These are phyloP conservation scores for Sakesphorus luctuosus DNA, from an alignment of 2,113 vertebrate genomes.

Conservation along the genomic window DNA sequence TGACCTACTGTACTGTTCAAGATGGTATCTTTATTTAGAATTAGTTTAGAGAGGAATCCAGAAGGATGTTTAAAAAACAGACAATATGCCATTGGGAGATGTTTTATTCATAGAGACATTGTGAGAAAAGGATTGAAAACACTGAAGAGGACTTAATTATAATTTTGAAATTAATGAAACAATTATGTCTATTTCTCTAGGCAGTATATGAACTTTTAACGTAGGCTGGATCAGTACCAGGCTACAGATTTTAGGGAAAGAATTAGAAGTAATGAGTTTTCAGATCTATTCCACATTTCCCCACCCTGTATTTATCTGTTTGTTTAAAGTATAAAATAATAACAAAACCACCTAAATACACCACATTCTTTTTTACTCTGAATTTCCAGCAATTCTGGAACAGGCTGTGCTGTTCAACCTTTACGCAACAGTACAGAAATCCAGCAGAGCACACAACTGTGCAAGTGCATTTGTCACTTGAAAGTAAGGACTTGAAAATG, in stretches of 20 bases:
- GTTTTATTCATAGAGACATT: constrained; percentile 51
- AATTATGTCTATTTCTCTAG: constrained; percentile 12
- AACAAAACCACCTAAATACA: neutral
- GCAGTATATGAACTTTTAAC: constrained; percentile 14
- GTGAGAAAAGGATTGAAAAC: neutral
- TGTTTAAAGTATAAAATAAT: neutral
- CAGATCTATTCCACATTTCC: neutral
- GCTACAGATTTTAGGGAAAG: neutral
- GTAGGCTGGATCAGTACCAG: neutral
- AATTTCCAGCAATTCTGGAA: neutral
- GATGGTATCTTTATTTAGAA: constrained; percentile 50
- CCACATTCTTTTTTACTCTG: accelerated
- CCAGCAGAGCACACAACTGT: neutral
- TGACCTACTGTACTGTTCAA: constrained; percentile 18
- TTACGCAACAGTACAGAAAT: neutral
- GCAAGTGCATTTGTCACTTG: neutral
- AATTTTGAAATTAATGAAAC: constrained; percentile 34
- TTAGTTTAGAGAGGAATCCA: constrained; percentile 8
- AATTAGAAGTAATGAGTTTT: neutral
- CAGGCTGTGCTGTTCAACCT: neutral
- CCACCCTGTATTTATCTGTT: neutral
- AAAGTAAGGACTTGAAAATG: neutral
- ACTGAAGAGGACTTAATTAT: neutral
- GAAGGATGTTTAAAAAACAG: constrained; percentile 21
- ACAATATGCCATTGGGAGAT: constrained; percentile 30